phyloP scores from a whole-genome alignment of 1,140 invertebrate species.

The Anthonomus grandis region DNA sequence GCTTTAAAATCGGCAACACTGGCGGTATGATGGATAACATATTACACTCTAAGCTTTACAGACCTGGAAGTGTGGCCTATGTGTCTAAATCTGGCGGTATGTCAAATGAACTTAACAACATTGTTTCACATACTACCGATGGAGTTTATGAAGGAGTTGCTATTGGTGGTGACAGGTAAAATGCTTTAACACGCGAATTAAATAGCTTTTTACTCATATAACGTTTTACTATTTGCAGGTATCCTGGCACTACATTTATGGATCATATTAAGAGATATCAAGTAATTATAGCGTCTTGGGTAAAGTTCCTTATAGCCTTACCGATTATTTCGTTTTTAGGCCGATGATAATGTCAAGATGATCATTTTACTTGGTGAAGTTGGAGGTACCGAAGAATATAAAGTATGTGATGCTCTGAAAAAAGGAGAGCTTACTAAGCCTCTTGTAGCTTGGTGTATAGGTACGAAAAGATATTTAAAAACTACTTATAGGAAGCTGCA shows the following conservation, averaged over 20 bases:
- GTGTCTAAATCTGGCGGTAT: slow-evolving; percentile 98
- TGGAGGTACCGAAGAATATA: slow-evolving; percentile 98
- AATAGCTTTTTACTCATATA: no score
- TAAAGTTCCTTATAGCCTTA: not conserved
- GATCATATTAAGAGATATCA: slow-evolving; percentile 87
- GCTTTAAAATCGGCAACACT: slow-evolving; percentile 99
- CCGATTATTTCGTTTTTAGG: slow-evolving; percentile 42
- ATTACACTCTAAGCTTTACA: slow-evolving; percentile 92
- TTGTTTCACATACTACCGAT: slow-evolving; percentile 94
- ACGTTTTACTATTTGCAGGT: slow-evolving; percentile 48
- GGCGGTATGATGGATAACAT: slow-evolving; percentile 99
- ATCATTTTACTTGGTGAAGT: slow-evolving; percentile 96
- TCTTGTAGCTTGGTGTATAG: slow-evolving; percentile 97
- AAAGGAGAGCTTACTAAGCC: slow-evolving; percentile 86
- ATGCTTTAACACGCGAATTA: no score
- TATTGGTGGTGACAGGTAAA: slow-evolving; percentile 95
- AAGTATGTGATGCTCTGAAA: slow-evolving; percentile 87
- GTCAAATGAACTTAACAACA: slow-evolving; percentile 99
- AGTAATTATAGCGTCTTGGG: slow-evolving; percentile 5
- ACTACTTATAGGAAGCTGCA: not conserved
- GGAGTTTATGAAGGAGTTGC: slow-evolving; percentile 98
- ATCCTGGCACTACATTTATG: slow-evolving; percentile 98
- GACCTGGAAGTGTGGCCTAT: slow-evolving; percentile 95
- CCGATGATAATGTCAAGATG: slow-evolving; percentile 83
- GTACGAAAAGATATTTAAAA: slow-evolving; percentile 55